Evolutionary conservation across 2,113 vertebrate species (phyloP).

Genomic region (Uria lomvia): DNA sequence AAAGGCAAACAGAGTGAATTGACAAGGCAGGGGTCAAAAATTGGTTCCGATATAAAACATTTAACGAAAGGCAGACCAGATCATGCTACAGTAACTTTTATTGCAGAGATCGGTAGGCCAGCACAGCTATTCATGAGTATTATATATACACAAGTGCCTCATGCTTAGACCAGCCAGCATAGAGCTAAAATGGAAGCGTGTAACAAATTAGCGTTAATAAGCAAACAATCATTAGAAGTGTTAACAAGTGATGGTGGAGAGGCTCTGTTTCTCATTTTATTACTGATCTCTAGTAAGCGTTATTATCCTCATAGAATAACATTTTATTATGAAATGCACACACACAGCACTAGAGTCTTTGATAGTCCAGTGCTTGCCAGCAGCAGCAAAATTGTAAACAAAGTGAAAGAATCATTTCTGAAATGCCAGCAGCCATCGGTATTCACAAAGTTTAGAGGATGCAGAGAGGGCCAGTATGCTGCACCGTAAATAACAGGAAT

Average conservation of each 20-base stretch:
- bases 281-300: constrained; percentile 34
- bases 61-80: neutral
- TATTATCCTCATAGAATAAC: constrained; percentile 39
- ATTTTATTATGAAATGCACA: constrained; percentile 37
- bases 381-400: neutral
- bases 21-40: neutral
- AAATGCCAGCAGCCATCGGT: neutral
- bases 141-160: neutral
- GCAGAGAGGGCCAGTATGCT: neutral
- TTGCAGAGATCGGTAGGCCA: neutral
- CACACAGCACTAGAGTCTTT: neutral
- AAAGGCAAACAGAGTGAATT: constrained; percentile 20
- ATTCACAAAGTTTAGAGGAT: neutral
- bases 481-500: neutral
- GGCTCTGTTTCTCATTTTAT: constrained; percentile 38
- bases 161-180: neutral
- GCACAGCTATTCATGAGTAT: neutral
- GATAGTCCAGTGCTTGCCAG: neutral
- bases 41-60: neutral
- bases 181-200: constrained; percentile 5
- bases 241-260: constrained; percentile 47
- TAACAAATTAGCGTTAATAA: constrained; percentile 38
- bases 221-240: constrained; percentile 47
- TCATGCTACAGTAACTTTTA: constrained; percentile 1
- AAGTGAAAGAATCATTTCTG: neutral